A percentile compares a stretch with the other conserved stretches of the same genome.
Conservation (phyloP, 2,888 invertebrate genomes). For the Sturmia bella region DNA sequence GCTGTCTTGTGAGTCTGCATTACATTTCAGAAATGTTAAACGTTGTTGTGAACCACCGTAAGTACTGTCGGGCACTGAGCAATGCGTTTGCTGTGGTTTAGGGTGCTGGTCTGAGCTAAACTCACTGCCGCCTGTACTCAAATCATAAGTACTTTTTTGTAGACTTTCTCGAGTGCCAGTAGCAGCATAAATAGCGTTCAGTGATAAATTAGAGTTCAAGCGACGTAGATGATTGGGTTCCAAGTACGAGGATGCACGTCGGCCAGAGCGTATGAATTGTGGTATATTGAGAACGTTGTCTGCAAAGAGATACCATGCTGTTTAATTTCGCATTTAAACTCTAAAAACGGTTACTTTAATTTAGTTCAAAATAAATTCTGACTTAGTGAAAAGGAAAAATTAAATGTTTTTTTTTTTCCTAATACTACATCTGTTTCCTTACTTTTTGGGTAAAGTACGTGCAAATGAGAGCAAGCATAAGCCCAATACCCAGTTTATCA, state of each 20-base stretch:
- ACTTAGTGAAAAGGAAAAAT: no score
- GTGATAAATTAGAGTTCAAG: conserved; percentile 79
- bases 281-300: conserved; percentile 66
- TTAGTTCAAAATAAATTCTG: no score
- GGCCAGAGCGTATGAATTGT: conserved; percentile 65
- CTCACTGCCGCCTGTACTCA: conserved; percentile 71
- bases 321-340: no score
- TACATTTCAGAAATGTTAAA: conserved; percentile 78
- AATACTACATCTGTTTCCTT: no score
- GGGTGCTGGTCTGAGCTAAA: conserved; percentile 57
- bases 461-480: no score
- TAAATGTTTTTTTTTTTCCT: no score
- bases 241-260: conserved; percentile 78
- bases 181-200: conserved; percentile 74
- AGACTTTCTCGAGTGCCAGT: conserved; percentile 7
- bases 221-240: conserved; percentile 76
- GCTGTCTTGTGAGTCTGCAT: conserved; percentile 75
- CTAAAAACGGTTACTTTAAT: no score
- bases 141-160: conserved; percentile 74
- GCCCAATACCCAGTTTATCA: no score
- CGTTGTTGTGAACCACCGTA: conserved; percentile 72
- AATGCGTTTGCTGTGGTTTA: conserved; percentile 66
- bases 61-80: conserved; percentile 67
- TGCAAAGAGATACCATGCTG: conserved; percentile 36
- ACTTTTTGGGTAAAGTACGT: no score